Percentiles rank a stretch among this genome's conserved stretches.
These are phyloP conservation scores for Noctua comes DNA, from an alignment of 2,888 invertebrate genomes.

Conservation along the genomic window DNA sequence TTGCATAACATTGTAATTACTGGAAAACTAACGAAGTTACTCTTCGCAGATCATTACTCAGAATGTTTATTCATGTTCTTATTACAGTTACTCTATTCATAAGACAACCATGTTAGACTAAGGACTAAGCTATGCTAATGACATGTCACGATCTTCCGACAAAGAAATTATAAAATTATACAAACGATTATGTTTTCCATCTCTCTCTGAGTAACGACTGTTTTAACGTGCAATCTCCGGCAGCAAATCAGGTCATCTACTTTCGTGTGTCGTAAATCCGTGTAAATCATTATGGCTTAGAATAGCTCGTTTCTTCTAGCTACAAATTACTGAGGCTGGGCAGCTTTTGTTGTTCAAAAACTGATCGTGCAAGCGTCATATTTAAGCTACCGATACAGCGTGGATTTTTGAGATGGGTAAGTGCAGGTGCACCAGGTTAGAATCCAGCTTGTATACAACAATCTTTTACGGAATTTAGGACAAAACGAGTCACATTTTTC, in stretches of 20 bases:
- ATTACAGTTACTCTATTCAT: conserved; percentile 30
- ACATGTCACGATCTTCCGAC: conserved; percentile 24
- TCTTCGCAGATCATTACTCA: conserved; percentile 22
- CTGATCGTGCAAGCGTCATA: background rate
- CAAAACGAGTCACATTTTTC: too few species aligned
- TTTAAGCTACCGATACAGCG: too few species aligned
- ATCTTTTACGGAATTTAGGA: background rate
- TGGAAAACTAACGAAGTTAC: conserved; percentile 24
- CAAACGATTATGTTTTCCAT: conserved; percentile 2
- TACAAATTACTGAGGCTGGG: background rate
- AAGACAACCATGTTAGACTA: conserved; percentile 8
- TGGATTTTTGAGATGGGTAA: background rate
- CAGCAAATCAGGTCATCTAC: conserved; percentile 20
- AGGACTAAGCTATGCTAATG: conserved; percentile 19
- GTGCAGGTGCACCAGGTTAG: background rate
- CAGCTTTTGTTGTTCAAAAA: background rate
- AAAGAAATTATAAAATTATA: conserved; percentile 44
- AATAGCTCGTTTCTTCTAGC: conserved; percentile 10
- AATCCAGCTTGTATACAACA: background rate
- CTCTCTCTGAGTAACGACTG: background rate
- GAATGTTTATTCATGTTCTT: conserved; percentile 34
- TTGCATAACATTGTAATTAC: conserved; percentile 18
- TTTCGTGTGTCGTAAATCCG: background rate
- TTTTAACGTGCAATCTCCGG: conserved; percentile 2
- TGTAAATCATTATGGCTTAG: conserved; percentile 5